Evolutionary conservation across 2,113 vertebrate species (phyloP).

Genomic region (Brachyhypopomus occidentalis): DNA sequence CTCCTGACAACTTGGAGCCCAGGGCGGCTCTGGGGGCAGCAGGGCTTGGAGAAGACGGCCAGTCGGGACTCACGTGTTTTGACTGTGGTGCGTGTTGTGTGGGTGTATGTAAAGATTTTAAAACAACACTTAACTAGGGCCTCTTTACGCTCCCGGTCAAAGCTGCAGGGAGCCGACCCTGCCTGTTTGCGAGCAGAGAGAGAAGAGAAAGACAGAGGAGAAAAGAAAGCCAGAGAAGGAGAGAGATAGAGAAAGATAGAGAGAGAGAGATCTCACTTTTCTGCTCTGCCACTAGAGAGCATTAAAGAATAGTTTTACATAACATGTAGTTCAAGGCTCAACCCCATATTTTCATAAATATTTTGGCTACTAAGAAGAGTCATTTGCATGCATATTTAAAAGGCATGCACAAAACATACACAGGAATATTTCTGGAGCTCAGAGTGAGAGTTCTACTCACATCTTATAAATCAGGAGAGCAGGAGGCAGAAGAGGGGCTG

Average conservation of each 20-base stretch:
- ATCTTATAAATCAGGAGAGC: not conserved
- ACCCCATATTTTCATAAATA: not conserved
- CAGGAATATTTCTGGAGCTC: not conserved
- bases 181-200: not conserved
- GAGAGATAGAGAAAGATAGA: not conserved
- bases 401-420: not conserved
- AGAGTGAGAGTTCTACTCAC: not conserved
- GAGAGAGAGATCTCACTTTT: not conserved
- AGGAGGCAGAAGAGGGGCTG: not conserved
- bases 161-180: not conserved
- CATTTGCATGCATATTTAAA: not conserved
- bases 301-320: constrained; percentile 13
- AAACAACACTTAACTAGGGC: constrained; percentile 6
- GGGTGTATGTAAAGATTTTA: not conserved
- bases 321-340: not conserved
- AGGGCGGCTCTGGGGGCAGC: not conserved
- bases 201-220: no score
- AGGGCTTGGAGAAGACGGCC: not conserved
- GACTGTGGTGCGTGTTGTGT: no score
- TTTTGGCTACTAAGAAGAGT: not conserved
- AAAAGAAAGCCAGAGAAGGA: not conserved
- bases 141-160: not conserved
- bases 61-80: not conserved
- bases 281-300: not conserved
- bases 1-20: not conserved